Base-by-base conservation (phyloP, 2,797 vertebrate genomes). In the Sebastes itinus region DNA sequence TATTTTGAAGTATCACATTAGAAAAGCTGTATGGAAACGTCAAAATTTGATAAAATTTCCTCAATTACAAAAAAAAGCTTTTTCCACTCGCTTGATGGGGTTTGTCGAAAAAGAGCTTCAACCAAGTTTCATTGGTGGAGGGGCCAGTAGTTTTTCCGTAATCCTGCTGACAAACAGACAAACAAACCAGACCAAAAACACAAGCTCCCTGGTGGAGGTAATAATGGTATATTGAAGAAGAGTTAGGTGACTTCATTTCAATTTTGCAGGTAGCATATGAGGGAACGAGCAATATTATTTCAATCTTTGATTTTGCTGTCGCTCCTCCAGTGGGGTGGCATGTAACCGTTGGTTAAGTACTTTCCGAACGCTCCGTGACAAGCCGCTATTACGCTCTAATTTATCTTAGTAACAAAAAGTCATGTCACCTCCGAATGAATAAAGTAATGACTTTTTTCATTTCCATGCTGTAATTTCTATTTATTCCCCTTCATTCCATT, bases 371-470 rank as follows among this genome's bases (percentile, higher is more conserved):
- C 67, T 72, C 35, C 0, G 18, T 73, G 63, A 83, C 77, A 81
- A 68, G 60, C 59, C 52, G 72, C 72, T 23, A 60, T 87, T 83
- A 78, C 55, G 52, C 58, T 86, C 62, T 75, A 75, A 83, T 83
- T 80, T 66, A 66, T 87, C 46, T 58, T n/a, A 20, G 46, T 72
- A 63, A 59, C 14, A 70, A 9, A 68, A 84, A 80, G 58, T 69
- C 66, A 30, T 61, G 58, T 75, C 77, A 70, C 80, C 62, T 79
- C 75, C 72, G 60, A 88, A 63, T 69, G 62, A 85, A 85, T 72
- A 46, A 78, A 49, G 71, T 84, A 66, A 65, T 52, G n/a, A 75
- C 72, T 82, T 76, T 65, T 75, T 78, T 61, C 65, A 78, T 84
- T 76, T 78, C 52, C 16, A n/a, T 16, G 12, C 7, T 49, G 56